Conservation (phyloP, 2,797 vertebrate species). For the Australoheros facetus region DNA sequence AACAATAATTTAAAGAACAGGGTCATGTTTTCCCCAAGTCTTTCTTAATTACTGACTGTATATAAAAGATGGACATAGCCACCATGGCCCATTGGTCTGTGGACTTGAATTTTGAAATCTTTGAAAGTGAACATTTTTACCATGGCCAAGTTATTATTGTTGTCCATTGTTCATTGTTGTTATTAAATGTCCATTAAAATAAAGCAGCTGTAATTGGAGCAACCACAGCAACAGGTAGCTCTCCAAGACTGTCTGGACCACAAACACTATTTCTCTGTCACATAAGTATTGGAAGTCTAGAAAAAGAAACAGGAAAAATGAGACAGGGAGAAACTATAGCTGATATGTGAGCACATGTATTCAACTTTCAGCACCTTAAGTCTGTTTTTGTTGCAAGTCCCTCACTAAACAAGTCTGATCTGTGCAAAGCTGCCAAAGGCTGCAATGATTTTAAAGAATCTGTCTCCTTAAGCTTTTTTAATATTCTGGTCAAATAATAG, state of each 20-base stretch:
- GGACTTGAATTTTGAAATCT: too few relatives aligned
- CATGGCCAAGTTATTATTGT: too few relatives aligned
- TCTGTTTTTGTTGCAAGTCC: conserved; percentile 23
- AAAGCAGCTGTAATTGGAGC: background rate
- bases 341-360: conserved; percentile 3
- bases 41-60: too few relatives aligned
- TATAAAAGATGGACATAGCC: too few relatives aligned
- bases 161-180: background rate
- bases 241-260: background rate
- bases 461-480: conserved; percentile 60
- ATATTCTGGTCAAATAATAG: conserved; percentile 67
- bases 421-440: conserved; percentile 13
- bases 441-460: conserved; percentile 20
- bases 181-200: background rate
- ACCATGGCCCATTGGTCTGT: too few relatives aligned
- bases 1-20: background rate
- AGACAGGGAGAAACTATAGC: background rate
- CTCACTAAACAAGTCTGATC: conserved; percentile 29
- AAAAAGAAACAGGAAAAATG: conserved; percentile 1
- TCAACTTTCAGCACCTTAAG: conserved; percentile 25
- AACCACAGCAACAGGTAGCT: background rate
- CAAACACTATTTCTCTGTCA: background rate
- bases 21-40: too few relatives aligned
- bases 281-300: conserved; percentile 4
- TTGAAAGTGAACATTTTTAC: too few relatives aligned